phyloP scores from a whole-genome alignment of 2,797 vertebrate species.

The Scolopax rusticola region DNA sequence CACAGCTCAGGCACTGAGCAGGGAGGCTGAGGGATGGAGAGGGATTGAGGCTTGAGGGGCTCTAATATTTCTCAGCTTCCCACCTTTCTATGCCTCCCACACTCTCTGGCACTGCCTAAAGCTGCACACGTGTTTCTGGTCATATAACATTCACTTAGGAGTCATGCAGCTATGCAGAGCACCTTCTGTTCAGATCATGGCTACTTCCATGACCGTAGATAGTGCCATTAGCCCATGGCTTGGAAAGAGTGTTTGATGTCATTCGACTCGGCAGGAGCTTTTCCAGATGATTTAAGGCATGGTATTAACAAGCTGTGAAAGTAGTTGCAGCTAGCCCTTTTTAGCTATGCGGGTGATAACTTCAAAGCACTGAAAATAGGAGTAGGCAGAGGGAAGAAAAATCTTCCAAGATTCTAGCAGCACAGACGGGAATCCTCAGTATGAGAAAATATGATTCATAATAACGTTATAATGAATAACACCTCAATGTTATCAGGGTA shows the following conservation, averaged over 20 bases:
- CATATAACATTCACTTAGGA: not conserved
- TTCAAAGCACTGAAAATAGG: slow-evolving; percentile 56
- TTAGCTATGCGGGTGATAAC: slow-evolving; percentile 39
- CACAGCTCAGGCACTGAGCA: not conserved
- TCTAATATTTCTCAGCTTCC: not conserved
- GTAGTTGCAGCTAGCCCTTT: slow-evolving; percentile 46
- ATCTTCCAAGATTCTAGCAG: slow-evolving; percentile 14
- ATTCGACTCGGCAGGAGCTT: slow-evolving; percentile 26
- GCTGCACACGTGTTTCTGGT: not conserved
- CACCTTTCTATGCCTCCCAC: not conserved
- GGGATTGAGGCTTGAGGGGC: not conserved
- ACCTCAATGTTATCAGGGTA: not conserved
- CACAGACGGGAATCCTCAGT: not conserved
- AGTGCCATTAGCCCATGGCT: slow-evolving; percentile 34
- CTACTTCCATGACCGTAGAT: slow-evolving; percentile 1
- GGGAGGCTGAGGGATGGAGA: not conserved
- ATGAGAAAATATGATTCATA: not conserved
- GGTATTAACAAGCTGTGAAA: slow-evolving; percentile 64
- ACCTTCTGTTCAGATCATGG: not conserved
- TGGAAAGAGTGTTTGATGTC: slow-evolving; percentile 44
- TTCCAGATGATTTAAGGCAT: slow-evolving; percentile 68
- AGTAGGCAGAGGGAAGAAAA: slow-evolving; percentile 15
- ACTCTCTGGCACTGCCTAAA: not conserved
- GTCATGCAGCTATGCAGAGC: not conserved
- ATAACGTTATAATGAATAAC: slow-evolving; percentile 8